phyloP scores from a whole-genome alignment of 2,888 invertebrate species.

The Aethes cnicana region DNA sequence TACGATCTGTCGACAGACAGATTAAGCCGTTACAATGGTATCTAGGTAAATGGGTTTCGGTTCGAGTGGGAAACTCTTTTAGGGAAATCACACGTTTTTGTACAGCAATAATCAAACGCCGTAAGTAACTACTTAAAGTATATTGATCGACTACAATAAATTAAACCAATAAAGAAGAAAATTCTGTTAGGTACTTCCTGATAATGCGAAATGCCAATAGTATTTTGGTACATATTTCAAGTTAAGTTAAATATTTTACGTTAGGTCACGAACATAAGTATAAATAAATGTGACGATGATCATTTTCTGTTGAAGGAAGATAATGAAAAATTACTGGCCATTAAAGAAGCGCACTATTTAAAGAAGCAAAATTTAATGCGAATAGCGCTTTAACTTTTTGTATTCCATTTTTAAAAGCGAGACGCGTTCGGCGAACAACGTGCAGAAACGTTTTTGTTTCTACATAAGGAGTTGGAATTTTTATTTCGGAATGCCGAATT shows the following conservation, averaged over 20 bases:
- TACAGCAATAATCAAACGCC: too few relatives aligned
- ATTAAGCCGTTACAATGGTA: constrained; percentile 32
- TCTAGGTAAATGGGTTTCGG: constrained; percentile 19
- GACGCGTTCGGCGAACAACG: constrained; percentile 58
- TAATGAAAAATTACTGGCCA: constrained; percentile 9
- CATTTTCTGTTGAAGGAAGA: too few relatives aligned
- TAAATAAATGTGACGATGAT: too few relatives aligned
- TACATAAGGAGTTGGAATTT: constrained; percentile 77
- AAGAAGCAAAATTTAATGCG: constrained; percentile 20
- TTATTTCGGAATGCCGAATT: constrained; percentile 83
- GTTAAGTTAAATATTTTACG: too few relatives aligned
- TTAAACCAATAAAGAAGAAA: too few relatives aligned
- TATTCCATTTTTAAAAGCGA: constrained; percentile 45
- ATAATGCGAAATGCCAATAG: too few relatives aligned
- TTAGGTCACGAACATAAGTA: too few relatives aligned
- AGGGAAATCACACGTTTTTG: too few relatives aligned
- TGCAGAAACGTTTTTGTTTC: constrained; percentile 62
- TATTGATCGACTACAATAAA: too few relatives aligned
- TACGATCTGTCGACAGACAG: constrained; percentile 53
- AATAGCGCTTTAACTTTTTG: constrained; percentile 51
- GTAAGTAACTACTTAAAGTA: neutral
- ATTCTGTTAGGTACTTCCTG: too few relatives aligned
- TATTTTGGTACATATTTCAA: too few relatives aligned
- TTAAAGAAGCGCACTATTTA: constrained; percentile 7
- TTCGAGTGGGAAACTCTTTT: too few relatives aligned